Evolutionary conservation across 1,140 invertebrate genomes (phyloP), one percentile per base, ranked within the genome.

Genomic region (Eupristina koningsbergeri): DNA sequence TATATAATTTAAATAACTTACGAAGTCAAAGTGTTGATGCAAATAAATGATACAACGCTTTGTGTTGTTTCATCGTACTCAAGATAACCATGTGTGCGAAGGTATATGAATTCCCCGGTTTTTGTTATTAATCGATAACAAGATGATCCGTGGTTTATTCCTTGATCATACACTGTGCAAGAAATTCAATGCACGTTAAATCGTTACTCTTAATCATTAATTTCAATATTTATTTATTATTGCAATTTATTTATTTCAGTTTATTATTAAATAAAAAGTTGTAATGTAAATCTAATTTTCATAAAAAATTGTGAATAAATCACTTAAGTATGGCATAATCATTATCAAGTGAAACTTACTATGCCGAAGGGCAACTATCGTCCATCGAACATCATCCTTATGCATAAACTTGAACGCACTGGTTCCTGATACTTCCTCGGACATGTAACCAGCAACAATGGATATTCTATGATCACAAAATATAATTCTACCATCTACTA

Each of bases 361-460:
- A 92, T 97, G 95, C 89, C 95, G 93, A 77, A 98, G 93, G 0
- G 96, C 96, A 50, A 97, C 95, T 88, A 97, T 95, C 17, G 96
- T 95, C 95, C 96, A 97, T 85, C 95, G 93, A 9, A 96, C 95
- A 89, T 98, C 97, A 74, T 97, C 96, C 78, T 94, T 94, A 90
- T 97, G 96, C 95, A 98, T 97, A 88, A 96, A 98, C 83, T 94
- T 95, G 88, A 98, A 97, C 0, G 96, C 97, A 84, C 95, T 97
- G 50, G 95, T 89, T 11, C 96, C 96, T 36, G 94, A 93, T 15
- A 98, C 96, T 92, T 98, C 97, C 77, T 96, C 94, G 1, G 95
- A 94, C 94, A 98, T 94, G 89, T 97, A 97, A 2, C 97, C 97
- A 45, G 96, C 96, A 2, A 97, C 95, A 29, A 96, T 93, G 0